phyloP scores from a whole-genome alignment of 2,797 vertebrate species.

The Lagocephalus sceleratus region DNA sequence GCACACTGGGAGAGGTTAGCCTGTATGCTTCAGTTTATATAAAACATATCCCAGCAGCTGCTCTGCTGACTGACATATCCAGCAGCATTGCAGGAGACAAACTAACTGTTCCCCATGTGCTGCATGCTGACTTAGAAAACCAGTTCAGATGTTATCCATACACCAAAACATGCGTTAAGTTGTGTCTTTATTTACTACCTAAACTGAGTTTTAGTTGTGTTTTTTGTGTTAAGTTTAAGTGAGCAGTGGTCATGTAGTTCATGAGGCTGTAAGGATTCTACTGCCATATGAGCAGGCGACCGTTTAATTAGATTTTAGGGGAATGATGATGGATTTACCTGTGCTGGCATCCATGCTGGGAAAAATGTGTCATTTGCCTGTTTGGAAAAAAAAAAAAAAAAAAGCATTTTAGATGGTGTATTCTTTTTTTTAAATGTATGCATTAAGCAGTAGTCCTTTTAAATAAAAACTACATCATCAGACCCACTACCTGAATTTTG shows the following conservation, averaged over 20 bases:
- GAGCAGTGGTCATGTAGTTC: conserved; percentile 29
- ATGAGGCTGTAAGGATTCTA: conserved; percentile 51
- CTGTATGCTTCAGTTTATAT: conserved; percentile 72
- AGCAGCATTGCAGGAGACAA: conserved; percentile 53
- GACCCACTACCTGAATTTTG: no score
- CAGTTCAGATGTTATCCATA: conserved; percentile 11
- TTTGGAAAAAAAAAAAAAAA: no score
- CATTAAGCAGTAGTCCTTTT: no score
- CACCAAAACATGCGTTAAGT: not conserved
- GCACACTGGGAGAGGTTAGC: conserved; percentile 61
- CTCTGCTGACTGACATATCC: conserved; percentile 68
- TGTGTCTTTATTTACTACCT: conserved; percentile 22
- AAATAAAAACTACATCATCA: no score
- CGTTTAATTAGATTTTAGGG: conserved; percentile 81
- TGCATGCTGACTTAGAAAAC: conserved; percentile 29
- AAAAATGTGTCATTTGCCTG: conserved; percentile 7
- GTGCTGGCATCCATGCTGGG: conserved; percentile 56
- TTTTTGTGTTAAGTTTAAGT: conserved; percentile 4
- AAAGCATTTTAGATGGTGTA: not conserved
- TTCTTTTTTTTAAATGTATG: no score
- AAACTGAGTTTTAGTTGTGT: not conserved
- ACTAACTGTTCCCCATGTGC: conserved; percentile 35
- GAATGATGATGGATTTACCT: conserved; percentile 77
- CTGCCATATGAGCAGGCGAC: conserved; percentile 64
- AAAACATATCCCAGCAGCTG: conserved; percentile 75